These are phyloP conservation scores for Sebastes hopkinsi DNA, from an alignment of 2,797 vertebrate species.

Conservation along the genomic window DNA sequence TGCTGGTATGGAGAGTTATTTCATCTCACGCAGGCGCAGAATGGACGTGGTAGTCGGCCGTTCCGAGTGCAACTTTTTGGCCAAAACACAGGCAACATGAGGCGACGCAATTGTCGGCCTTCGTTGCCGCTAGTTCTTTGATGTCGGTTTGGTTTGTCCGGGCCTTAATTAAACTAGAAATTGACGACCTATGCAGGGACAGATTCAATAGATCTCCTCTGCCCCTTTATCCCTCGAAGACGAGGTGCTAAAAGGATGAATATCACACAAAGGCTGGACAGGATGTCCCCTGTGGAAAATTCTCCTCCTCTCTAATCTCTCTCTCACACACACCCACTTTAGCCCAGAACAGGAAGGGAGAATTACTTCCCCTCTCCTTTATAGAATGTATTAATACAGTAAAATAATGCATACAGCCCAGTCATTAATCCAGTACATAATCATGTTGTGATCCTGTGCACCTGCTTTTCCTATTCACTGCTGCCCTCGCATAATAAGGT, in stretches of 20 bases:
- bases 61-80: too few species aligned
- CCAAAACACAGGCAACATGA: too few species aligned
- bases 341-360: conserved; percentile 16
- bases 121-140: too few species aligned
- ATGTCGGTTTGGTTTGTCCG: too few species aligned
- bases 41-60: too few species aligned
- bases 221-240: not conserved
- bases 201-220: conserved; percentile 7
- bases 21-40: too few species aligned
- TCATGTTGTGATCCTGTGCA: conserved; percentile 3
- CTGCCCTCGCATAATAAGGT: conserved; percentile 22
- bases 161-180: not conserved
- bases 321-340: conserved; percentile 19
- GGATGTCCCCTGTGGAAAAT: conserved; percentile 33
- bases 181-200: not conserved
- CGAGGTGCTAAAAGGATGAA: conserved; percentile 18
- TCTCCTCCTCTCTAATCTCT: conserved; percentile 46
- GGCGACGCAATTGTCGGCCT: too few species aligned
- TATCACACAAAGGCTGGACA: conserved; percentile 38
- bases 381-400: conserved; percentile 24
- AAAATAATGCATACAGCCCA: conserved; percentile 35
- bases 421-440: conserved; percentile 48
- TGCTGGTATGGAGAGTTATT: too few species aligned
- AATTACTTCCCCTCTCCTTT: conserved; percentile 30
- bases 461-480: conserved; percentile 19